phyloP scores from a whole-genome alignment of 2,888 invertebrate species.

The Operophtera brumata region DNA sequence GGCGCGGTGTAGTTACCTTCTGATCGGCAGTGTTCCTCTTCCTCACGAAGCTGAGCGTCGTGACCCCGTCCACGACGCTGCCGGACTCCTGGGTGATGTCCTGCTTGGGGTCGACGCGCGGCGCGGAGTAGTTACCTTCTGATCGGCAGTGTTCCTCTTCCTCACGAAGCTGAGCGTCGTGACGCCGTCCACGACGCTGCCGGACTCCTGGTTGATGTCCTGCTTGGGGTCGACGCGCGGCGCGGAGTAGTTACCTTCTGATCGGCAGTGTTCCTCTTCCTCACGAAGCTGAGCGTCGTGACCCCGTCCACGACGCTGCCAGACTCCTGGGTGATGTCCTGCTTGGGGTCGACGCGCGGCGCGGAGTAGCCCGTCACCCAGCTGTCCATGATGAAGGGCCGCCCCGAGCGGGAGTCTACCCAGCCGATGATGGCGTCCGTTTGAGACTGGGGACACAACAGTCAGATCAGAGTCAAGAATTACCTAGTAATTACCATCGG shows the following conservation, averaged over 20 bases:
- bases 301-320: conserved; percentile 88
- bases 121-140: conserved; percentile 86
- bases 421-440: conserved; percentile 94
- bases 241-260: conserved; percentile 85
- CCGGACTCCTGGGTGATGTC: conserved; percentile 86
- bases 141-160: conserved; percentile 87
- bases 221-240: conserved; percentile 87
- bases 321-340: conserved; percentile 85
- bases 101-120: conserved; percentile 86
- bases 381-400: conserved; percentile 93
- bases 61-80: conserved; percentile 86
- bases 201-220: conserved; percentile 85
- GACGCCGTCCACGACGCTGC: conserved; percentile 86
- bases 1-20: conserved; percentile 86
- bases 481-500: too few species aligned
- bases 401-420: conserved; percentile 88
- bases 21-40: conserved; percentile 87
- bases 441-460: conserved; percentile 81
- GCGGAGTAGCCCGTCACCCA: conserved; percentile 90
- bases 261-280: conserved; percentile 89
- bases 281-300: conserved; percentile 88
- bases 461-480: not conserved
- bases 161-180: conserved; percentile 90
- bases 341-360: conserved; percentile 86
- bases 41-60: conserved; percentile 88